These are phyloP conservation scores for Apaloderma vittatum DNA, from an alignment of 2,113 vertebrate species.

Conservation along the genomic window DNA sequence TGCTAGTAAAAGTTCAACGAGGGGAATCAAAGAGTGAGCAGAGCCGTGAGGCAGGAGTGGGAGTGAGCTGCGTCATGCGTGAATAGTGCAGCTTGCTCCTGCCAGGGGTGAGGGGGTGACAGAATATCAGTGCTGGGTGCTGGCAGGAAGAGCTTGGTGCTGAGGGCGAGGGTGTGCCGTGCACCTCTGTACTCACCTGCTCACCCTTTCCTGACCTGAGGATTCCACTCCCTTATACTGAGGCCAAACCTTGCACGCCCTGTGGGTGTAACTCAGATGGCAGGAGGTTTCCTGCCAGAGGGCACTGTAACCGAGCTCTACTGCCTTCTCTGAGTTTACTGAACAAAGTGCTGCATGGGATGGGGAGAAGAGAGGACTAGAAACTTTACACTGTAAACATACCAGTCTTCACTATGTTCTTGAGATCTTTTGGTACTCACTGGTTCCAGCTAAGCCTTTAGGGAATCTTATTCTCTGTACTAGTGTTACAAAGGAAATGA, in stretches of 20 bases:
- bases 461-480: background rate
- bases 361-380: background rate
- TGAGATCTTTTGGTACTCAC: background rate
- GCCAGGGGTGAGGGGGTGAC: background rate
- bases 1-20: background rate
- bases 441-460: background rate
- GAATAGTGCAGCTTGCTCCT: background rate
- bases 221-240: background rate
- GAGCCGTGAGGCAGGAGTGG: background rate
- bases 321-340: background rate
- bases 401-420: background rate
- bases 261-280: no score
- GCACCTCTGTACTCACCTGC: background rate
- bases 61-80: accelerated
- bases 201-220: background rate
- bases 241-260: background rate
- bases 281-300: background rate
- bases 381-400: background rate
- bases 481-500: background rate
- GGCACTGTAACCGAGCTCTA: background rate
- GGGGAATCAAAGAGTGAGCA: background rate
- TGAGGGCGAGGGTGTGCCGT: accelerated
- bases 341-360: background rate
- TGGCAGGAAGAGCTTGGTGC: background rate
- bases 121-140: background rate